A percentile compares a stretch with the other conserved stretches of the same genome.
These are phyloP conservation scores for Crepidodera aurea DNA, from an alignment of 2,888 invertebrate species.

Conservation along the genomic window DNA sequence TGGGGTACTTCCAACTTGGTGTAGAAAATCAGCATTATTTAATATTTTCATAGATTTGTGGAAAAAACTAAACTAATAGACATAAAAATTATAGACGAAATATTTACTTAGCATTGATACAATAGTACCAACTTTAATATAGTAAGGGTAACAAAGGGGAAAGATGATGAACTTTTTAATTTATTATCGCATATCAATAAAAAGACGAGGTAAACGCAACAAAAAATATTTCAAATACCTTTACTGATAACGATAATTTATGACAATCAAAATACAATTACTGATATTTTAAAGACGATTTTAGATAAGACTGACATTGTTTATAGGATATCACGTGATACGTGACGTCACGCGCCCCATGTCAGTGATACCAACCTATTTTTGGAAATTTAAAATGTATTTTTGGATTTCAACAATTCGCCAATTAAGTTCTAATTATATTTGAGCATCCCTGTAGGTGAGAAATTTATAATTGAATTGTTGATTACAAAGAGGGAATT, in stretches of 20 bases:
- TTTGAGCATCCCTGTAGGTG: conserved; percentile 17
- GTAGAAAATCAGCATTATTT: too few relatives aligned
- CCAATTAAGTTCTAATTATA: conserved; percentile 1
- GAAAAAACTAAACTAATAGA: too few relatives aligned
- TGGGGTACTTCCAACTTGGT: too few relatives aligned
- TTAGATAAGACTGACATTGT: conserved; percentile 12
- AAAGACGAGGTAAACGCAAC: too few relatives aligned
- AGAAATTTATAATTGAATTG: background rate
- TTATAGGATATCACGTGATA: conserved; percentile 4
- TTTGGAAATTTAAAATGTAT: conserved; percentile 20
- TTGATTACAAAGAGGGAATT: background rate
- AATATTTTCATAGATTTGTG: too few relatives aligned
- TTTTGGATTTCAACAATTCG: conserved; percentile 12
- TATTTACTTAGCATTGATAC: too few relatives aligned
- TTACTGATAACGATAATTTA: background rate
- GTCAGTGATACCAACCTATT: conserved; percentile 20
- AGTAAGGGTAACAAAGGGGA: background rate
- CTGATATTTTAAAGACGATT: background rate
- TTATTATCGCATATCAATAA: background rate
- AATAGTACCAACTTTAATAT: too few relatives aligned
- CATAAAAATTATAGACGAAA: too few relatives aligned
- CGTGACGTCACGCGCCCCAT: conserved; percentile 6
- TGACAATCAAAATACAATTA: background rate
- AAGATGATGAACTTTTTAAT: background rate
- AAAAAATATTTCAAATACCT: too few relatives aligned